phyloP scores from a whole-genome alignment of 2,797 vertebrate genomes.

The Natrix natrix region DNA sequence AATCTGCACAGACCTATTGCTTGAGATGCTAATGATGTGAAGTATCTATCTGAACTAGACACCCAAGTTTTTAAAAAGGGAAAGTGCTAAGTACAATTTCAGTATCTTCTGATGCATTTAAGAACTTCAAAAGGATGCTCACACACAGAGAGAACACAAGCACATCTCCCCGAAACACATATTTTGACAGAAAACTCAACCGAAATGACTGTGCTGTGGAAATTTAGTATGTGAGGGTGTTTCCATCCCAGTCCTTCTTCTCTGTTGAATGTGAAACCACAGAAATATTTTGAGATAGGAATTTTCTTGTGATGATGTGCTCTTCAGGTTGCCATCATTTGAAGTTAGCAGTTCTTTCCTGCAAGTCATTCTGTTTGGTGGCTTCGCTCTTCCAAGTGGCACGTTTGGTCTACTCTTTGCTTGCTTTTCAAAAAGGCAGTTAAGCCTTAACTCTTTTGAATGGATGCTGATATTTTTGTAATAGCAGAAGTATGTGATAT shows the following conservation, averaged over 20 bases:
- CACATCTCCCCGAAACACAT: background rate
- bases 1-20: background rate
- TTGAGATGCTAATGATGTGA: background rate
- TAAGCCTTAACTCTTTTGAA: background rate
- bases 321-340: background rate
- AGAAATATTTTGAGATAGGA: background rate
- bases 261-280: background rate
- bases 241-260: background rate
- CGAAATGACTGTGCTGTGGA: background rate
- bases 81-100: background rate
- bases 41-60: background rate
- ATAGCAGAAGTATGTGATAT: background rate
- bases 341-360: background rate
- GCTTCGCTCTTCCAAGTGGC: background rate
- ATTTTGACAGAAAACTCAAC: background rate
- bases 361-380: background rate
- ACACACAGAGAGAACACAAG: background rate
- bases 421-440: conserved; percentile 30
- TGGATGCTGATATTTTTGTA: background rate
- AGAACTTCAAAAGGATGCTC: background rate
- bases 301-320: background rate
- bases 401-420: background rate
- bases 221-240: background rate
- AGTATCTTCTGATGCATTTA: background rate
- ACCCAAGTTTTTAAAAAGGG: background rate